phyloP scores from a whole-genome alignment of 2,113 vertebrate species.

The Psilopogon haemacephalus region DNA sequence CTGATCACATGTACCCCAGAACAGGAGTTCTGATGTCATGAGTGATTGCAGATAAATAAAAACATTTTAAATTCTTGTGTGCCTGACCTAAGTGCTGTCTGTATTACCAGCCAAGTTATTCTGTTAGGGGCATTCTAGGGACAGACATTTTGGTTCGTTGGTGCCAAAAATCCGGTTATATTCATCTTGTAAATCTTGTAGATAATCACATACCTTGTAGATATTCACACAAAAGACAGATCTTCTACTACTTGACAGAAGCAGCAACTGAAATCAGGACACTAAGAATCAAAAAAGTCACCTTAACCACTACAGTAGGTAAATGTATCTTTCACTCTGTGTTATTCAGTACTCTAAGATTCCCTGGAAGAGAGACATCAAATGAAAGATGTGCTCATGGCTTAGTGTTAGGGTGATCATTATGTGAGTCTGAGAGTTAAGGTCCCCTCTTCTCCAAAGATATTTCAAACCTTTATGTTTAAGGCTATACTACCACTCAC shows the following conservation, averaged over 20 bases:
- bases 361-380: not conserved
- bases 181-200: not conserved
- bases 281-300: not conserved
- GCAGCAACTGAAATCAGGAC: not conserved
- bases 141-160: not conserved
- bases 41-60: not conserved
- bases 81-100: not conserved
- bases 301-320: not conserved
- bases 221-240: not conserved
- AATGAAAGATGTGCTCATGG: not conserved
- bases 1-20: not conserved
- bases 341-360: not conserved
- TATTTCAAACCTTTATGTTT: not conserved
- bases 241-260: not conserved
- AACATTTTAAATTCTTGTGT: not conserved
- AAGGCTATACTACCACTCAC: not conserved
- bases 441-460: not conserved
- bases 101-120: not conserved
- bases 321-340: not conserved
- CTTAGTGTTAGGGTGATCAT: not conserved
- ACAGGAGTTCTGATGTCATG: not conserved
- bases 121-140: not conserved
- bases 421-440: not conserved
- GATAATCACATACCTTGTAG: not conserved
- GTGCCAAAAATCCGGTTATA: not conserved